Base-by-base conservation (phyloP, 1,140 invertebrate species). In the Hycleus cichorii region DNA sequence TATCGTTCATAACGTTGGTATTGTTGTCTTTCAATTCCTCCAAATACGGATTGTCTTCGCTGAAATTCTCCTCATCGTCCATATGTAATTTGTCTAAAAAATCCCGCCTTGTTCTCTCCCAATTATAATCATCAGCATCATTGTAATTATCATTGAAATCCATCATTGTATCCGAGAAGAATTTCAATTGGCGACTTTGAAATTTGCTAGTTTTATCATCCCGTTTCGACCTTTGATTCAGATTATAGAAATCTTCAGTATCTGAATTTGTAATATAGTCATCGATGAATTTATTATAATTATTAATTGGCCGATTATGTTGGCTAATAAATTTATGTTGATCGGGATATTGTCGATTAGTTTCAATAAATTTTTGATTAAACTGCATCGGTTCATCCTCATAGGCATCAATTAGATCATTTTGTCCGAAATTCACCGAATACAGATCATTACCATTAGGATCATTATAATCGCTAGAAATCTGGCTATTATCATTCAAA, bases 41-140 rank as follows among this genome's bases (percentile, higher is more conserved):
- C 27, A 8, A 18, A 43, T 53, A 53, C 1, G 51, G 42, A 11
- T 53, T 53, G 32, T 53, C 51, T 32, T 53, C 51, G 2, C 27
- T 46, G 11, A 44, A 53, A 32, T 53, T 45, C 10, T 53, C 51
- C 18, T 53, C 51, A 38, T 53, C 46, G 26, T 53, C 45, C 51
- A 53, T 53, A n/a, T 45, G 40, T 2, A 53, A 11, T 46, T 42
- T 45, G 32, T 53, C 51, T 5, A 53, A 45, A 38, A 53, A 53
- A 32, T 53, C 51, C 3, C 51, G 42, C 11, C 39, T 26, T 27
- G 51, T 25, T 4, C 51, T 7, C 7, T 32, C 32, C 4, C 7
- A 32, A 38, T 9, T 53, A 7, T 42, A 45, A 9, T 46, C 24
- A 11, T 53, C 51, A 4, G 44, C 51, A 25, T 53, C 44, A 32